Evolutionary conservation across 2,888 invertebrate genomes (phyloP).

Genomic region (Caenorhabditis auriculariae): DNA sequence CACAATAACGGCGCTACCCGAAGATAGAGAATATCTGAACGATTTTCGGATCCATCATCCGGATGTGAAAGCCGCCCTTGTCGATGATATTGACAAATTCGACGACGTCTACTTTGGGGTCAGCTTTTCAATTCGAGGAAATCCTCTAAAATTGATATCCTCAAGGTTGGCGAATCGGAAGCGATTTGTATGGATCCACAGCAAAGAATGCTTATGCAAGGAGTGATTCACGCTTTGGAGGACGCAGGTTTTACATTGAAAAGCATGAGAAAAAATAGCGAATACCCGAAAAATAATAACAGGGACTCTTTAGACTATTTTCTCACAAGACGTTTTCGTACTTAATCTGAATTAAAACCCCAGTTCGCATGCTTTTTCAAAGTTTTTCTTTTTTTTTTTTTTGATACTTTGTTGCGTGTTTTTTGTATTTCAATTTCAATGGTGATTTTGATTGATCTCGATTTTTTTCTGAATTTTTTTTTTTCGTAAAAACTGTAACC

Average conservation of each 20-base stretch:
- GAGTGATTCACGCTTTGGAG: slow-evolving; percentile 35
- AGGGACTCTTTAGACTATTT: not conserved
- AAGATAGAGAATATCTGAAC: slow-evolving; percentile 12
- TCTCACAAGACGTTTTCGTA: not conserved
- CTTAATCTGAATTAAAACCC: too few relatives aligned
- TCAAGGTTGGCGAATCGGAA: slow-evolving; percentile 39
- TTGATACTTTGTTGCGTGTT: not conserved
- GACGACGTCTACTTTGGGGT: slow-evolving; percentile 45
- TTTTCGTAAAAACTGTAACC: too few relatives aligned
- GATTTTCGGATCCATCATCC: slow-evolving; percentile 34
- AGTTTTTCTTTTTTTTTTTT: too few relatives aligned
- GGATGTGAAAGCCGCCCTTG: slow-evolving; percentile 32
- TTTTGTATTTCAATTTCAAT: not conserved
- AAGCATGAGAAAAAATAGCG: not conserved
- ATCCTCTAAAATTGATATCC: not conserved
- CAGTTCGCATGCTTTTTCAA: too few relatives aligned
- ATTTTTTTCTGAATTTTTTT: too few relatives aligned
- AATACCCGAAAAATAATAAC: too few relatives aligned
- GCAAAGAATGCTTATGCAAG: slow-evolving; percentile 35
- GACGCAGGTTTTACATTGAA: slow-evolving; percentile 35
- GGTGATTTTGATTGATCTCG: not conserved
- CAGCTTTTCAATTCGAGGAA: not conserved
- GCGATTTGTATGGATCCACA: slow-evolving; percentile 44
- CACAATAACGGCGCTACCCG: slow-evolving; percentile 16
- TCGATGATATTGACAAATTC: slow-evolving; percentile 34